These are phyloP conservation scores for Pyrrhosoma nymphula DNA, from an alignment of 2,888 invertebrate genomes.

Conservation along the genomic window DNA sequence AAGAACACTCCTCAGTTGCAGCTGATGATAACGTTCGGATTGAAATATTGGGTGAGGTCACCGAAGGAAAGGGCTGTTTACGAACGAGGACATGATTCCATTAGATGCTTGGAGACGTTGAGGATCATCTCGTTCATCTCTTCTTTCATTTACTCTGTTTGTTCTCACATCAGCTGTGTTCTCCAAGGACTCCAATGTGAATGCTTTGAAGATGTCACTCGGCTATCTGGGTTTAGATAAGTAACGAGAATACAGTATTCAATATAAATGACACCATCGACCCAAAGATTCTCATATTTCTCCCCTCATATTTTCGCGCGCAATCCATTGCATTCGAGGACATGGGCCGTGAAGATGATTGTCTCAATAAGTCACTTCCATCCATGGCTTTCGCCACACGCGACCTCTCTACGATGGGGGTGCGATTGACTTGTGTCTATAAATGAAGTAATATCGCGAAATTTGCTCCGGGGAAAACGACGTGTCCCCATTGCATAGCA, in stretches of 20 bases:
- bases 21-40: not conserved
- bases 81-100: not conserved
- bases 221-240: not conserved
- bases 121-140: not conserved
- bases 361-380: not conserved
- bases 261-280: no score
- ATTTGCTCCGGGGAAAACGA: no score
- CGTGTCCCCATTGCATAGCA: no score
- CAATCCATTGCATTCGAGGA: not conserved
- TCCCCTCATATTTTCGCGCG: not conserved
- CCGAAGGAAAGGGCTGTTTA: not conserved
- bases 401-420: not conserved
- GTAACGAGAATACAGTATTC: not conserved
- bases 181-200: not conserved
- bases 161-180: not conserved
- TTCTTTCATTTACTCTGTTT: not conserved
- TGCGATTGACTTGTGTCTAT: not conserved
- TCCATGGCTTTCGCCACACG: not conserved
- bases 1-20: not conserved
- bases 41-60: conserved; percentile 18
- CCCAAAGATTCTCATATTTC: not conserved
- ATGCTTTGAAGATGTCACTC: not conserved
- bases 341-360: not conserved
- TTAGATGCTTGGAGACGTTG: not conserved
- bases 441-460: not conserved